phyloP scores from a whole-genome alignment of 2,888 invertebrate genomes.

The Chloroclysta siterata region DNA sequence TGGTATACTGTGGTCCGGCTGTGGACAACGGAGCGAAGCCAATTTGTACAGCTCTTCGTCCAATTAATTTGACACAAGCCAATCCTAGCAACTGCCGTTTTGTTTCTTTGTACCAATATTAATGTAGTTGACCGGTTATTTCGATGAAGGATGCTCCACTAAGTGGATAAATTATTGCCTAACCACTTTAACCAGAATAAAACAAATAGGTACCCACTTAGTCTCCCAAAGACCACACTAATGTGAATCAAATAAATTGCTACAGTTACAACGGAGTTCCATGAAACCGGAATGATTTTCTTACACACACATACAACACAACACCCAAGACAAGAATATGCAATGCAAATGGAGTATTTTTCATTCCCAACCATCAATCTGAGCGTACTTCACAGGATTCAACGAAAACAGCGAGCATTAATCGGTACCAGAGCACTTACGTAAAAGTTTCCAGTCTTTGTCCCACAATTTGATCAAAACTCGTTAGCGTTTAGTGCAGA shows the following conservation, averaged over 20 bases:
- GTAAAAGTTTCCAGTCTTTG: conserved; percentile 20
- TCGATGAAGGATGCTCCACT: conserved; percentile 2
- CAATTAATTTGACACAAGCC: conserved; percentile 69
- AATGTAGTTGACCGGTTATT: conserved; percentile 7
- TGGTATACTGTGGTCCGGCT: conserved; percentile 61
- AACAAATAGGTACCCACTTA: neutral
- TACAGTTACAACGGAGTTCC: too few species aligned
- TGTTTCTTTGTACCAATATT: conserved; percentile 37
- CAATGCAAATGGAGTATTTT: conserved; percentile 22
- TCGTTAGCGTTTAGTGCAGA: conserved; percentile 22
- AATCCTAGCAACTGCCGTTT: conserved; percentile 44
- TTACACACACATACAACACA: conserved; percentile 1
- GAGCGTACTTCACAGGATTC: conserved; percentile 13
- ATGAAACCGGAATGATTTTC: neutral
- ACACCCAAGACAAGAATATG: conserved; percentile 2
- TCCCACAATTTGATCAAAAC: conserved; percentile 27
- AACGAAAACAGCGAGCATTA: conserved; percentile 13
- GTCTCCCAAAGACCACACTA: neutral
- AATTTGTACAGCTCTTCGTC: conserved; percentile 62
- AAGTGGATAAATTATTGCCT: neutral
- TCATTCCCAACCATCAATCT: conserved; percentile 20
- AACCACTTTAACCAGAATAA: neutral
- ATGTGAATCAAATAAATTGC: neutral
- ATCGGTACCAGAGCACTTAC: conserved; percentile 21
- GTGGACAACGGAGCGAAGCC: conserved; percentile 49